Evolutionary conservation across 2,113 vertebrate genomes (phyloP).

Genomic region (Monopterus albus): DNA sequence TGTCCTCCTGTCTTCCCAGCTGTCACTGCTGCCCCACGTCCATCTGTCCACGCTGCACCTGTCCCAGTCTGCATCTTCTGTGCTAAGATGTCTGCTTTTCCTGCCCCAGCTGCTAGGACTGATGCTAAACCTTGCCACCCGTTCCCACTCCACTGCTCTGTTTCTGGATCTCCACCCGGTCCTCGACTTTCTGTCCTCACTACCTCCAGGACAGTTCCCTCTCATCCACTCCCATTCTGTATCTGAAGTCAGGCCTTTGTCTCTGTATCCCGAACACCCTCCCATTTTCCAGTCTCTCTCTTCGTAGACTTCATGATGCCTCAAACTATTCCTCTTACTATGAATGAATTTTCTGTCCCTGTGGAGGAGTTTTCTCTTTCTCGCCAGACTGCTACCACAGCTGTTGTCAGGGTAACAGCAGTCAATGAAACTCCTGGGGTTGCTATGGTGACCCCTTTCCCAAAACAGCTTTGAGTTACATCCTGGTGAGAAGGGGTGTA

Average conservation of each 20-base stretch:
- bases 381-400: slow-evolving; percentile 63
- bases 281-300: slow-evolving; percentile 37
- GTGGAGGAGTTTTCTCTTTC: slow-evolving; percentile 72
- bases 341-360: slow-evolving; percentile 73
- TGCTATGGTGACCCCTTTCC: slow-evolving; percentile 80
- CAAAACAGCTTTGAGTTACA: slow-evolving; percentile 72
- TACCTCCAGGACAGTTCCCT: too few relatives aligned
- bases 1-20: slow-evolving; percentile 68
- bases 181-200: slow-evolving; percentile 31
- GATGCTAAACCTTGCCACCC: slow-evolving; percentile 45
- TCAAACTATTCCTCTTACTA: slow-evolving; percentile 53
- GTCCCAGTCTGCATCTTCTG: slow-evolving; percentile 70
- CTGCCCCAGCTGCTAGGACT: slow-evolving; percentile 55
- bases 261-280: slow-evolving; percentile 39
- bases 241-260: slow-evolving; percentile 52
- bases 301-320: slow-evolving; percentile 45
- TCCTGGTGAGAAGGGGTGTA: slow-evolving; percentile 66
- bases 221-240: slow-evolving; percentile 70
- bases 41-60: slow-evolving; percentile 65
- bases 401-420: slow-evolving; percentile 80
- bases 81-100: slow-evolving; percentile 41
- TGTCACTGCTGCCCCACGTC: slow-evolving; percentile 78
- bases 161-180: slow-evolving; percentile 45
- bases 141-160: slow-evolving; percentile 55
- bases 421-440: slow-evolving; percentile 80